Percentiles rank a stretch among this genome's conserved stretches.
These are phyloP conservation scores for Aricia artaxerxes DNA, from an alignment of 2,888 invertebrate species.

Conservation along the genomic window DNA sequence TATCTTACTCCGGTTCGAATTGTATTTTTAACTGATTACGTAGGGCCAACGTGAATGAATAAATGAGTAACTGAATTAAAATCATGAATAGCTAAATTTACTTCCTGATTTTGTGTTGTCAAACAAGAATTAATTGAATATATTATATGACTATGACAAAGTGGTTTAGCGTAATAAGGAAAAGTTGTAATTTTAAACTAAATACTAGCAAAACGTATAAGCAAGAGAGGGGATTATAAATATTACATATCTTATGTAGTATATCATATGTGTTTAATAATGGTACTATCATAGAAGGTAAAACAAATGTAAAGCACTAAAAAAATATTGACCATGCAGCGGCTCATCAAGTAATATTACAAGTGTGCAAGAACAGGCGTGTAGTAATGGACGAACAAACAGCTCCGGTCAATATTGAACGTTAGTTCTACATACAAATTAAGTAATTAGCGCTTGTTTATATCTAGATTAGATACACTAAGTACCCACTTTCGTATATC, in stretches of 20 bases:
- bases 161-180: too few relatives aligned
- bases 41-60: neutral
- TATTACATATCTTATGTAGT: neutral
- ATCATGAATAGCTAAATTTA: neutral
- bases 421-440: constrained; percentile 23
- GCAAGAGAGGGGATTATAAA: neutral
- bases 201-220: neutral
- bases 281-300: too few relatives aligned
- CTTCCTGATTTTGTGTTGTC: neutral
- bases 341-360: neutral
- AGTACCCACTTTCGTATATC: neutral
- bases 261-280: neutral
- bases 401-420: constrained; percentile 22
- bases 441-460: constrained; percentile 15
- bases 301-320: too few relatives aligned
- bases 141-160: too few relatives aligned
- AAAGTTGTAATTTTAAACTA: too few relatives aligned
- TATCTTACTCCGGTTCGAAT: neutral
- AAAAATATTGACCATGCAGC: neutral
- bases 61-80: neutral
- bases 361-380: constrained; percentile 20
- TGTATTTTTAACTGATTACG: constrained; percentile 9
- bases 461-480: neutral
- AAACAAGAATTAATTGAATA: neutral
- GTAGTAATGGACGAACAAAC: constrained; percentile 15